These are phyloP conservation scores for Baryphthengus martii DNA, from an alignment of 2,113 vertebrate species.

Conservation along the genomic window DNA sequence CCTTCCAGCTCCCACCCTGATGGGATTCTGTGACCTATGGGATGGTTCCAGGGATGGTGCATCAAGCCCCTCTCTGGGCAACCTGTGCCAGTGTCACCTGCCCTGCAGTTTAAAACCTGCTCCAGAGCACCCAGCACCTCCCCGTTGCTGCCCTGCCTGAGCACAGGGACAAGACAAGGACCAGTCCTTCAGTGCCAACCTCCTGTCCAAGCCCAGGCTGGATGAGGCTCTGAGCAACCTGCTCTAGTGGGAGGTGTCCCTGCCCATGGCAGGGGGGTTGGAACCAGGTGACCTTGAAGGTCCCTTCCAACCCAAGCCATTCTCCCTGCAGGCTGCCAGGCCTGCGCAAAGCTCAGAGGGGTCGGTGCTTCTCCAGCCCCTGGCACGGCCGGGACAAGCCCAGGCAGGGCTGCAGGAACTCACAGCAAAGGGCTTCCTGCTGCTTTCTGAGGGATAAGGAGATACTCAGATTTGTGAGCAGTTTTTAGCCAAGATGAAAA, in stretches of 20 bases:
- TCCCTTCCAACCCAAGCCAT: not conserved
- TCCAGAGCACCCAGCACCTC: not conserved
- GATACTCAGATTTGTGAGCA: not conserved
- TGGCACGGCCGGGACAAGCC: rapidly evolving
- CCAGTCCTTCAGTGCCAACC: too few species aligned
- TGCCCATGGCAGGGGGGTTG: not conserved
- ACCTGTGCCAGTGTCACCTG: too few species aligned
- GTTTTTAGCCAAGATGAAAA: not conserved
- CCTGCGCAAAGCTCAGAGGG: rapidly evolving
- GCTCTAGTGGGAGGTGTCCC: too few species aligned
- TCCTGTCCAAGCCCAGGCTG: too few species aligned
- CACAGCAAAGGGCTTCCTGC: not conserved
- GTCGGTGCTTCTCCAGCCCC: not conserved
- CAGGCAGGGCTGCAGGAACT: not conserved
- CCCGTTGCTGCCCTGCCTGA: not conserved
- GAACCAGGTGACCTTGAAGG: not conserved
- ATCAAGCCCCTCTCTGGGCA: too few species aligned
- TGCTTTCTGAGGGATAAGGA: not conserved
- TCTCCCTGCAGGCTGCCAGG: not conserved
- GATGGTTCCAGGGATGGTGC: too few species aligned
- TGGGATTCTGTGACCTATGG: not conserved
- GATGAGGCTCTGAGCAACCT: not conserved
- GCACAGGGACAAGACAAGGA: not conserved
- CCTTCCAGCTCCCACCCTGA: not conserved
- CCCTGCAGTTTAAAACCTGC: not conserved